phyloP scores from a whole-genome alignment of 2,888 invertebrate species.

The Teleogryllus oceanicus region DNA sequence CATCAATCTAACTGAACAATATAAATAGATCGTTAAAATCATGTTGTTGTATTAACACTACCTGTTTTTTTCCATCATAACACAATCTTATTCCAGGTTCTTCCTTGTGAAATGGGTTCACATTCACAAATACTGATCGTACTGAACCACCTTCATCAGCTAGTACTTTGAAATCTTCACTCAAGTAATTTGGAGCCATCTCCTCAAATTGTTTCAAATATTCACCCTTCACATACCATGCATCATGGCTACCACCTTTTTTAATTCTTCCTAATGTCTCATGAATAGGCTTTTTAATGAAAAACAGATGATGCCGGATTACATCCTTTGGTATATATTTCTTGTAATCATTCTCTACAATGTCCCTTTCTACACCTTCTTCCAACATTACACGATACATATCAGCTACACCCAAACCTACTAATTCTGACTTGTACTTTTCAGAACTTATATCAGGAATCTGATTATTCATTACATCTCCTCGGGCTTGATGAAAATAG shows the following conservation, averaged over 20 bases:
- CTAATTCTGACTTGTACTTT: conserved; percentile 68
- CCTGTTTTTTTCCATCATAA: conserved; percentile 61
- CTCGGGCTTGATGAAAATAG: conserved; percentile 78
- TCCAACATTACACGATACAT: conserved; percentile 83
- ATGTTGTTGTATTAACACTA: conserved; percentile 42
- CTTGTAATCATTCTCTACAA: conserved; percentile 73
- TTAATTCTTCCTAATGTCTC: conserved; percentile 59
- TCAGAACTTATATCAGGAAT: conserved; percentile 77
- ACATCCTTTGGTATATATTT: conserved; percentile 80
- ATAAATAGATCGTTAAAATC: background rate
- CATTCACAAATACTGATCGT: conserved; percentile 52
- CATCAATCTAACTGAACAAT: background rate
- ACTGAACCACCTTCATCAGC: conserved; percentile 57
- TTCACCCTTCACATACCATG: conserved; percentile 69
- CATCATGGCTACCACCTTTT: conserved; percentile 53
- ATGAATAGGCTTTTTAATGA: conserved; percentile 72
- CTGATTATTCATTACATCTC: conserved; percentile 75
- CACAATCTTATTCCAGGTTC: conserved; percentile 66
- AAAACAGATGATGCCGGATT: conserved; percentile 65
- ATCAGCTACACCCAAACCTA: conserved; percentile 82
- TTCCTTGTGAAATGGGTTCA: conserved; percentile 62
- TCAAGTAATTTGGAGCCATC: conserved; percentile 78
- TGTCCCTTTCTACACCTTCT: conserved; percentile 61
- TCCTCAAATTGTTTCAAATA: conserved; percentile 76
- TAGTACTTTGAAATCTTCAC: conserved; percentile 68